A percentile compares a stretch with the other conserved stretches of the same genome.
Evolutionary conservation across 2,888 invertebrate genomes (phyloP).

Genomic region (Hypomecis punctinalis): DNA sequence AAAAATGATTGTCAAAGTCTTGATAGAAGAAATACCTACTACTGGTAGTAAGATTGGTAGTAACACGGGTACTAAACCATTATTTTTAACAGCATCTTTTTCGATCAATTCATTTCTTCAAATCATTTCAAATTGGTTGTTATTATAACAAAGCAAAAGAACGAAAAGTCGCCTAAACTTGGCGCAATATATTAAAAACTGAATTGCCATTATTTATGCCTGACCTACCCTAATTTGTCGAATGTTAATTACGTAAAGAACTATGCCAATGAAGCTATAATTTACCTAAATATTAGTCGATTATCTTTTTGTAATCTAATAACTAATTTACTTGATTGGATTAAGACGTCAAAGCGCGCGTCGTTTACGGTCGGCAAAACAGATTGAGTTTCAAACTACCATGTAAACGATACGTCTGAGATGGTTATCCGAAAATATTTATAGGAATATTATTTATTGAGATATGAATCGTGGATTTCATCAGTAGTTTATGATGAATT

Average conservation of each 20-base stretch:
- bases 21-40: not conserved
- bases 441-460: not conserved
- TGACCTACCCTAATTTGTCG: conserved; percentile 74
- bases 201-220: conserved; percentile 53
- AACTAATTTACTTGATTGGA: conserved; percentile 79
- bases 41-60: too few species aligned
- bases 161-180: conserved; percentile 27
- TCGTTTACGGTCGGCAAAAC: conserved; percentile 74
- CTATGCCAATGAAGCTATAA: conserved; percentile 63
- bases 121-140: not conserved
- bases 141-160: conserved; percentile 20
- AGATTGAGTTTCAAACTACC: conserved; percentile 63
- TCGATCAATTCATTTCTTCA: not conserved
- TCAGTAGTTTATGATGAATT: not conserved
- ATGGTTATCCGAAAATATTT: not conserved
- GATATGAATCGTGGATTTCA: conserved; percentile 1
- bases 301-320: conserved; percentile 66
- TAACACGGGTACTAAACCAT: too few species aligned
- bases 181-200: conserved; percentile 32
- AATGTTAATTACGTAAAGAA: conserved; percentile 65
- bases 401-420: conserved; percentile 59
- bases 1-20: too few species aligned
- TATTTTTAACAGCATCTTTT: not conserved
- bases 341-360: conserved; percentile 80
- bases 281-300: conserved; percentile 62